Percentiles rank a stretch among this genome's conserved stretches.
phyloP scores from a whole-genome alignment of 2,888 invertebrate species.

The Rutpela maculata region DNA sequence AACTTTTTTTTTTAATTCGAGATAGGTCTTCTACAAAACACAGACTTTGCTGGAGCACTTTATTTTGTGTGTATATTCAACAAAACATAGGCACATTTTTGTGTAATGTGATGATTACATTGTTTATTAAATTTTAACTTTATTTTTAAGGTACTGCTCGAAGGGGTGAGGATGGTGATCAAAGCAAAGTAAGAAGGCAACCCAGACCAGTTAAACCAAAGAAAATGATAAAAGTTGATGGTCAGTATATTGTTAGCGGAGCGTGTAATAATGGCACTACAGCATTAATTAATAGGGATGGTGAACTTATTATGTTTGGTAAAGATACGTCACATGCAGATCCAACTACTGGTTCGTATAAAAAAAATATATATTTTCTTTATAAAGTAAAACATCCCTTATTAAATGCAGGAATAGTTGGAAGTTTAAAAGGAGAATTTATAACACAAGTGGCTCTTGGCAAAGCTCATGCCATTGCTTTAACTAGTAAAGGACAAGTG shows the following conservation, averaged over 20 bases:
- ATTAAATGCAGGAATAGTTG: conserved; percentile 67
- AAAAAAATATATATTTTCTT: neutral
- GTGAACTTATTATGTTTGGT: conserved; percentile 94
- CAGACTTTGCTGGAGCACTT: too few relatives aligned
- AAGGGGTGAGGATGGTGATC: conserved; percentile 95
- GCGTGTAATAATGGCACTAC: conserved; percentile 97
- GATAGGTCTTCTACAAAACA: too few relatives aligned
- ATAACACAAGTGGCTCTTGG: conserved; percentile 87
- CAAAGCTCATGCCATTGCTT: conserved; percentile 95
- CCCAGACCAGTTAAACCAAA: conserved; percentile 95
- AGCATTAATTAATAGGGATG: conserved; percentile 92
- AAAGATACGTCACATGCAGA: conserved; percentile 94
- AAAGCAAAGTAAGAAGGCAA: conserved; percentile 84
- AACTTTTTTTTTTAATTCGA: too few relatives aligned
- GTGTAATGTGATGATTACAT: too few relatives aligned
- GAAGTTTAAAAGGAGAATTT: conserved; percentile 71
- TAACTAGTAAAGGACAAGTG: conserved; percentile 91
- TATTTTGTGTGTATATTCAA: too few relatives aligned
- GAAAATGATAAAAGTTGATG: conserved; percentile 92
- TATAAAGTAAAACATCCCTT: neutral
- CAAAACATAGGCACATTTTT: too few relatives aligned
- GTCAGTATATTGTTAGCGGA: conserved; percentile 86
- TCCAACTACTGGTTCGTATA: conserved; percentile 75
- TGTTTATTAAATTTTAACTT: neutral
- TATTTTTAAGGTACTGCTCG: conserved; percentile 85